Base-by-base conservation (phyloP, 2,888 invertebrate genomes). In the Drosophila cognata region DNA sequence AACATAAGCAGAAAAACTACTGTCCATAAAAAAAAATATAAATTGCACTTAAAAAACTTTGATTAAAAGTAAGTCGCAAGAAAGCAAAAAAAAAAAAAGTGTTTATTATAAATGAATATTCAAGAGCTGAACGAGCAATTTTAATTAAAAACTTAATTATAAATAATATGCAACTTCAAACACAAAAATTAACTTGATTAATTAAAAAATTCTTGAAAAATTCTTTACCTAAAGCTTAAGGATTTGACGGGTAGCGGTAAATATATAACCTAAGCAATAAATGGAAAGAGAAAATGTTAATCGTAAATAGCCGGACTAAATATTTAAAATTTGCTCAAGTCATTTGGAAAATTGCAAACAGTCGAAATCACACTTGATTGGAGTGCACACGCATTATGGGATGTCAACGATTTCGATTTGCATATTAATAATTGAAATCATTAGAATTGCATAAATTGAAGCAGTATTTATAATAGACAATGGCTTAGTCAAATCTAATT, bases 401-500 rank as follows among this genome's bases (percentile, higher is more conserved):
- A 41, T 57, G 29, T 6, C 36, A 21, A 16, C 21, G 16, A 10
- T n/a, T 31, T 50, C 2, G 18, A 64, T 48, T 55, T 55, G 25
- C 64, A 55, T 48, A 16, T 33, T 36, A n/a, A 25, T 36, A 66
- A 51, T 66, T 67, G 18, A 56, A 65, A 65, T 21, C 33, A 50
- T 29, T 35, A 2, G 28, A 21, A 38, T 28, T 16, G 38, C 29
- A 25, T 38, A 4, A 51, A 21, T 36, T 51, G 21, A n/a, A 21
- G 43, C 56, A 53, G 72, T 55, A 60, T 63, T 55, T 77, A 48
- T 58, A 43, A 65, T 56, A 62, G 60, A 78, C 77, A 77, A 77
- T 69, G 52, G 74, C 38, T 67, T 43, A 61, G 70, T 55, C 43
- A 78, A 77, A 78, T 78, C 66, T 64, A 77, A 78, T 77, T 77